phyloP scores from a whole-genome alignment of 2,888 invertebrate genomes.

The Steromphala cineraria region DNA sequence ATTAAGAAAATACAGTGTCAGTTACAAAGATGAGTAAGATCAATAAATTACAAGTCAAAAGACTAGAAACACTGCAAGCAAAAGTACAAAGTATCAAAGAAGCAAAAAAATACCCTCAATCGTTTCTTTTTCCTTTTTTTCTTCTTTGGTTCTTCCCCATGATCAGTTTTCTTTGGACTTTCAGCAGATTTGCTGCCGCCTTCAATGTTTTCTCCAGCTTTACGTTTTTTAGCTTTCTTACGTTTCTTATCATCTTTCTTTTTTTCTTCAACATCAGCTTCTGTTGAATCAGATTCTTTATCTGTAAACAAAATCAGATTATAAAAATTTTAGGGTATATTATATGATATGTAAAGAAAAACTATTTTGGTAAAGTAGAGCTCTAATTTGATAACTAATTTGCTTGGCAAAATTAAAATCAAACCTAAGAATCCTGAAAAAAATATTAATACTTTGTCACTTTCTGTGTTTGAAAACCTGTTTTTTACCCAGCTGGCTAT shows the following conservation, averaged over 20 bases:
- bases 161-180: neutral
- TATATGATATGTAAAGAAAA: too few relatives aligned
- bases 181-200: neutral
- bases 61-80: neutral
- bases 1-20: neutral
- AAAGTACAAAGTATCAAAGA: neutral
- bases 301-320: neutral
- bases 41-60: neutral
- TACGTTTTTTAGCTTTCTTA: conserved; percentile 12
- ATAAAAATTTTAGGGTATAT: too few relatives aligned
- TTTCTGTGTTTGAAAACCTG: too few relatives aligned
- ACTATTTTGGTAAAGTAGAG: too few relatives aligned
- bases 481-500: too few relatives aligned
- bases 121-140: conserved; percentile 36
- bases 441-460: too few relatives aligned
- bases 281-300: neutral
- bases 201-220: neutral
- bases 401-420: too few relatives aligned
- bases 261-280: neutral
- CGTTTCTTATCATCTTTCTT: neutral
- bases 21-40: neutral
- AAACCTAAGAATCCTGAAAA: too few relatives aligned
- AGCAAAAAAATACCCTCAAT: conserved; percentile 24
- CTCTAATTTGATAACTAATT: too few relatives aligned
- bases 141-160: neutral